Evolutionary conservation across 23 tunicate genomes (phyloP), one percentile per base, ranked within the genome.

Genomic region (Styela clava): DNA sequence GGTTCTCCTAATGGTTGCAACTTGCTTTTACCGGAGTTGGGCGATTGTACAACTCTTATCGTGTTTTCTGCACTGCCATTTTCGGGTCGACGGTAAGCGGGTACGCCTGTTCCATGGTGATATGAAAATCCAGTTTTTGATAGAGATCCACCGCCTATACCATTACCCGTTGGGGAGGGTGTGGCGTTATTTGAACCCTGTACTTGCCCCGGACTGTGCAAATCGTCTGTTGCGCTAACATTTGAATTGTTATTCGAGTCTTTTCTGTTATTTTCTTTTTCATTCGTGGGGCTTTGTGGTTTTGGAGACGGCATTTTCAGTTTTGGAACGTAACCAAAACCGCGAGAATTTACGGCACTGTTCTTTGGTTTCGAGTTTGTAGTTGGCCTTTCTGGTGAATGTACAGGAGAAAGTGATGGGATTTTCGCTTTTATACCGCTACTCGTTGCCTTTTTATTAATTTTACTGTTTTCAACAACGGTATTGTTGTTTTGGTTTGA

Each of bases 61-160:
- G 22, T 33, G 21, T 20, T 62, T 31, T 67, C 62, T 5, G 56
- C 12, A 12, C 12, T 44, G 12, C 56, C 12, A 12, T 5, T 44
- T 7, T 44, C 56, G 12, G 56, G 56, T 18, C 81, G 30, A 23
- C 31, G 63, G 31, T 69, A 35, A 24, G 74, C 26, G 23, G 85
- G 20, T 26, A 35, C 79, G 36, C 28, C 34, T 22, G 80, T 31
- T 28, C 62, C 80, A 51, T 52, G 69, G 26, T 83, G 62, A 68
- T 80, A 89, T 2, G 95, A 81, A 74, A 89, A 89, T 2, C 88
- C 86, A 65, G 74, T 81, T 29, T 89, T 87, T n/a, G 86, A 83
- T 7, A 89, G 37, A 32, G 86, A 84, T 5, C 95, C 95, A 3
- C 95, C 95, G 0, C 95, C 95, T 7, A 85, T 51, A 31, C 95